Base-by-base conservation (phyloP, 64 coral and sea anemone genomes). In the Exaiptasia diaphana region DNA sequence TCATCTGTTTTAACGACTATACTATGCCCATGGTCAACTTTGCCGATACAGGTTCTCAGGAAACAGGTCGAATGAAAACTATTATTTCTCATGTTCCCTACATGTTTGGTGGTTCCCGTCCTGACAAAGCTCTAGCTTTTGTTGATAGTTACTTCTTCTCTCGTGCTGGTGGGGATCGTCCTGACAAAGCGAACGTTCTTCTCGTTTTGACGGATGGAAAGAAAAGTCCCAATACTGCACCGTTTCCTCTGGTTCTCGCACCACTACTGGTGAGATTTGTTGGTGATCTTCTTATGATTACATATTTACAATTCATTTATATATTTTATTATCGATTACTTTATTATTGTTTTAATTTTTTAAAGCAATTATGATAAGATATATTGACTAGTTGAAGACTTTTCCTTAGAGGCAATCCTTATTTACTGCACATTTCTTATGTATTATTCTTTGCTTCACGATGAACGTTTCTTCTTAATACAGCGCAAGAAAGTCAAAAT, bases 401-500 rank as follows among this genome's bases (percentile, higher is more conserved):
- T n/a, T n/a, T n/a, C n/a, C n/a, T n/a, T n/a, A n/a, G n/a, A n/a
- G n/a, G n/a, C n/a, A n/a, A n/a, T n/a, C n/a, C n/a, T n/a, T n/a
- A n/a, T n/a, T n/a, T n/a, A n/a, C n/a, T n/a, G n/a, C n/a, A n/a
- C n/a, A n/a, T n/a, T n/a, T n/a, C n/a, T n/a, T n/a, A n/a, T n/a
- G n/a, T n/a, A n/a, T n/a, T n/a, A n/a, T 2, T 21, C 17, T 60
- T 3, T 60, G 17, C 24, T 30, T 65, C 61, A 30, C 34, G 4
- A 31, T 28, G 22, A 13, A 3, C 18, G 8, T 62, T 62, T 62
- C 3, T 62, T 62, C 10, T 65, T 65, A 65, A n/a, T n/a, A 25
- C 31, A 89, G 89, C 61, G 9, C 15, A 86, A 91, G 32, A 22
- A 46, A 3, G 89, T 91, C 6, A 85, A 78, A 53, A 23, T 89